Evolutionary conservation across 1,140 invertebrate genomes (phyloP), one percentile per base, ranked within the genome.

Genomic region (Polypedilum pembai): DNA sequence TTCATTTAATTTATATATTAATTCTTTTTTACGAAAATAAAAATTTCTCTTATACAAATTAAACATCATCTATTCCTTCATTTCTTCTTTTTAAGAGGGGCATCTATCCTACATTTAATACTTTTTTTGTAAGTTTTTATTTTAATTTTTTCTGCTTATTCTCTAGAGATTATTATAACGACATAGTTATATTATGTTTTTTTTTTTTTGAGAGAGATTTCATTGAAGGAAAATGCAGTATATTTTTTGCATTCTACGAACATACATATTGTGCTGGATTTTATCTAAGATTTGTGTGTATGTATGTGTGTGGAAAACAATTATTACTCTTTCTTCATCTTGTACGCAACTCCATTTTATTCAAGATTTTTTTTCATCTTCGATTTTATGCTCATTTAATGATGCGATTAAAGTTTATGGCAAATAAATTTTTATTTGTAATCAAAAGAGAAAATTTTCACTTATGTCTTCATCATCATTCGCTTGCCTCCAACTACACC

Each of bases 181-280:
- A 56, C 45, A 56, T n/a, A 33, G 24, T 33, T n/a, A 56, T 12
- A 56, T 56, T 56, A n/a, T 56, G n/a, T 12, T n/a, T 56, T 56
- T 21, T n/a, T n/a, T n/a, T n/a, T n/a, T n/a, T n/a, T n/a, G n/a
- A n/a, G 65, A 69, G 65, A 69, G 65, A 69, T 69, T 69, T 69
- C 65, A 69, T 69, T 69, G 65, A 69, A 69, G 65, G 65, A 69
- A 20, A 20, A 20, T 69, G 17, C 8, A 18, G 20, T 69, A 20
- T 69, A 56, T 66, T 66, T 66, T 18, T 20, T 69, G 65, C 65
- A 69, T 69, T 33, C 65, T 69, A 69, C 0, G 20, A 18, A 69
- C 65, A 69, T 21, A 18, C 2, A 69, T n/a, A n/a, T 56, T 56
- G 45, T 56, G 65, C n/a, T 69, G 65, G 8, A 33, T 69, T 8